These are phyloP conservation scores for Pseudococcus viburni DNA, from an alignment of 2,888 invertebrate genomes.

Conservation along the genomic window DNA sequence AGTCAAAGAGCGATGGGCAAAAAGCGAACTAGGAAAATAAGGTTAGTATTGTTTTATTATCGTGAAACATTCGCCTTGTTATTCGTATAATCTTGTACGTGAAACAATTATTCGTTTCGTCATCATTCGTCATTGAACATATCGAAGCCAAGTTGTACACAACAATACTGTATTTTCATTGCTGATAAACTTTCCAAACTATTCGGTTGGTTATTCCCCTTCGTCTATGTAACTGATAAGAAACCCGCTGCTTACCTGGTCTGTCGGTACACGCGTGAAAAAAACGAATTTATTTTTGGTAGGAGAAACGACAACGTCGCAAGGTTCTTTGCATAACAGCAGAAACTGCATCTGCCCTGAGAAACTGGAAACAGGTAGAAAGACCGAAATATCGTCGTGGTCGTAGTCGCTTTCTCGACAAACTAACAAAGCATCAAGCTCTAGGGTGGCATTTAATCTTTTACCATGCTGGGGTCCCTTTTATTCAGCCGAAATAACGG, in stretches of 20 bases:
- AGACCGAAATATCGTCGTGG: conserved; percentile 23
- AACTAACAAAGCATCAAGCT: conserved; percentile 32
- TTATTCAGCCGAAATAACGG: not conserved
- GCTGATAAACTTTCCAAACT: too few species aligned
- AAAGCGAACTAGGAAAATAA: conserved; percentile 87
- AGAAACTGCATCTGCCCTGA: conserved; percentile 58
- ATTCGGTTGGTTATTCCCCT: too few species aligned
- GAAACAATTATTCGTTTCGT: not conserved
- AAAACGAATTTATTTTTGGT: not conserved
- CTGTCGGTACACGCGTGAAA: too few species aligned
- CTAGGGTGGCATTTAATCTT: conserved; percentile 55
- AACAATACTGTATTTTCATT: not conserved
- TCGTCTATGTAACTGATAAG: too few species aligned
- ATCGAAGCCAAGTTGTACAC: not conserved
- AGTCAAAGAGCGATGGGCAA: conserved; percentile 85
- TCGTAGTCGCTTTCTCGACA: not conserved
- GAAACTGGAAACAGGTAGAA: conserved; percentile 56
- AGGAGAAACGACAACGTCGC: conserved; percentile 42
- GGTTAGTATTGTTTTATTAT: conserved; percentile 73
- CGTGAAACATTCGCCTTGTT: too few species aligned
- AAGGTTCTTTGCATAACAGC: conserved; percentile 13
- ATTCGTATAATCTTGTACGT: not conserved
- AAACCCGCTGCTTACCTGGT: too few species aligned
- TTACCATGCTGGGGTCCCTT: conserved; percentile 2
- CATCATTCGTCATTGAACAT: not conserved